Conservation (phyloP, 2,888 invertebrate genomes). For the Drosophila silvestris region DNA sequence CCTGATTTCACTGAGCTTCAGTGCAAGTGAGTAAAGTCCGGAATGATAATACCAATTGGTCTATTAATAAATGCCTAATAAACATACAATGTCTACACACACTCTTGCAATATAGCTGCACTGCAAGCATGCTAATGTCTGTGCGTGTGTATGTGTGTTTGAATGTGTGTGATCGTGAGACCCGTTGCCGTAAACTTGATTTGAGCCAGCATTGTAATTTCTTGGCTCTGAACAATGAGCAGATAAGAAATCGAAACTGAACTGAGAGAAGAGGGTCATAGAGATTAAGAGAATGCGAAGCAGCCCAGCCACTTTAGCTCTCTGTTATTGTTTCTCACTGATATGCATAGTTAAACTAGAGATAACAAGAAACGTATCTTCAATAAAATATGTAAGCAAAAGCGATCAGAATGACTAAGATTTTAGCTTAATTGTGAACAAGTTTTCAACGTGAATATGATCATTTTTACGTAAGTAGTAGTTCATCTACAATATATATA, state of each 20-base stretch:
- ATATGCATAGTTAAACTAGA: neutral
- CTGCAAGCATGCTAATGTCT: neutral
- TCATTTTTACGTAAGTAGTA: neutral
- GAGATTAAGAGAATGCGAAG: neutral
- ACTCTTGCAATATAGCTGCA: neutral
- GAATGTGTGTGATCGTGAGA: slow-evolving; percentile 21
- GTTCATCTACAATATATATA: neutral
- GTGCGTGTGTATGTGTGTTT: neutral
- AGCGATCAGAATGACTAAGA: neutral
- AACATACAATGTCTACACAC: neutral
- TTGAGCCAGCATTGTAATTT: slow-evolving; percentile 24
- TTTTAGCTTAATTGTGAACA: neutral
- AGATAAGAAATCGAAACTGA: neutral
- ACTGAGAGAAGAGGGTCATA: neutral
- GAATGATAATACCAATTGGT: slow-evolving; percentile 32
- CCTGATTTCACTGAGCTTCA: slow-evolving; percentile 22
- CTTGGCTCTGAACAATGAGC: neutral
- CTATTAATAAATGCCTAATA: slow-evolving; percentile 15
- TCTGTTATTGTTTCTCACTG: slow-evolving; percentile 41
- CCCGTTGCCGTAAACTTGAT: slow-evolving; percentile 37
- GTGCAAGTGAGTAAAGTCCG: slow-evolving; percentile 63
- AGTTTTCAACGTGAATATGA: neutral
- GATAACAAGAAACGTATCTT: slow-evolving; percentile 7
- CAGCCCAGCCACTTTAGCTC: slow-evolving; percentile 9
- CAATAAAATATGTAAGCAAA: neutral